Base-by-base conservation (phyloP, 2,888 invertebrate species). In the Spialia ferax region DNA sequence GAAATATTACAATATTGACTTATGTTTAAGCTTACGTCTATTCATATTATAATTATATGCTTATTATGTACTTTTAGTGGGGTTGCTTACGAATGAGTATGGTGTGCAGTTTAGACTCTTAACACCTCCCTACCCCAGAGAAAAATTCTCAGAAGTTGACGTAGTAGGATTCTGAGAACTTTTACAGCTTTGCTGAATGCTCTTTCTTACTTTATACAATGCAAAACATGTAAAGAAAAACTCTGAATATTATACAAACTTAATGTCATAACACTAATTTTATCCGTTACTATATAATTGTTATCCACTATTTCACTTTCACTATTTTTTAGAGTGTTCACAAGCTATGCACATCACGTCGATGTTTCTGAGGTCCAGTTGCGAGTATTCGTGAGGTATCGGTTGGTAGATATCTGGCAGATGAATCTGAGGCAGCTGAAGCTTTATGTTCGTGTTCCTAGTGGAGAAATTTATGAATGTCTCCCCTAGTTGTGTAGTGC, bases 71-170 rank as follows among this genome's bases (percentile, higher is more conserved):
- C n/a, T n/a, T n/a, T n/a, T n/a, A n/a, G n/a, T n/a, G n/a, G n/a
- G n/a, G n/a, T n/a, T n/a, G n/a, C n/a, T n/a, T n/a, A n/a, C n/a
- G n/a, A n/a, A n/a, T n/a, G n/a, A n/a, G n/a, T n/a, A n/a, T n/a
- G n/a, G n/a, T n/a, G n/a, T n/a, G n/a, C n/a, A n/a, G n/a, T n/a
- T n/a, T n/a, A n/a, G n/a, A 54, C 52, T n/a, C 52, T 54, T 54
- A 54, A 54, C 52, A 54, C 52, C 26, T 54, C 52, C 52, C 52
- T 26, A 23, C 52, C 52, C 52, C 23, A 54, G 11, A 11, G 52
- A 54, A 54, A 54, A 54, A 54, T 54, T 54, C 26, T 26, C 26
- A n/a, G 26, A 26, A 54, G 26, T 10, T 26, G 7, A 54, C 45
- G n/a, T 4, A 45, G 45, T n/a, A 15, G 45, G 45, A 2, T 45